Base-by-base conservation (phyloP, 2,113 vertebrate genomes). In the Burhinus bistriatus region DNA sequence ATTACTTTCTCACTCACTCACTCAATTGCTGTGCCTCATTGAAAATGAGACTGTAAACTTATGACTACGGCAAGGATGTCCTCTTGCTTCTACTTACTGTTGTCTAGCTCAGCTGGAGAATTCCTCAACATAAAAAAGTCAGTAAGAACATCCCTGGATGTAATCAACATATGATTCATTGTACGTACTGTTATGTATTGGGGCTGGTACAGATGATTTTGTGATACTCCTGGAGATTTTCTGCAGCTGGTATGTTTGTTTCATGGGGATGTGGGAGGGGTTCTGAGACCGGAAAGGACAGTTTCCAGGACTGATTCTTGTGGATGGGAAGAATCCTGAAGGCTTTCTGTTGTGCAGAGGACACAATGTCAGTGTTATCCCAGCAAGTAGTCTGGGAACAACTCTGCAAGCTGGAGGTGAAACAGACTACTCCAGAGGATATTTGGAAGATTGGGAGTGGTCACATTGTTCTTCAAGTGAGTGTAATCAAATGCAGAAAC, bases 41-140 rank as follows among this genome's bases (percentile, higher is more conserved):
- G 75, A 82, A 92, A 95, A 91, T 88, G 80, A 93, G 70, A 79
- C 93, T 93, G 45, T 95, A 76, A 94, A 83, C 65, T 82, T 88
- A 58, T 1, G 5, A 80, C 55, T 80, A 69, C 23, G 75, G 61
- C 47, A 90, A 75, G 52, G 57, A 83, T 89, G 59, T 73, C 44
- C 27, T 93, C 62, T 87, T 93, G 16, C n/a, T 76, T 92, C 52
- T 83, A 11, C 76, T 89, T 85, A 12, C 2, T 91, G 55, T 79
- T 92, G 27, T 70, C 45, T 93, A 76, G 17, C 69, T 83, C 54
- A 86, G 44, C 76, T 83, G 77, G 52, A 87, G 62, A 87, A 83
- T 73, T 88, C 61, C 20, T 90, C 52, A 93, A 19, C 27, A 29
- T 34, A 76, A 80, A 88, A 57, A 70, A 57, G 36, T 61, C 65